These are phyloP conservation scores for Synodontis membranacea DNA, from an alignment of 2,113 vertebrate species.

Conservation along the genomic window DNA sequence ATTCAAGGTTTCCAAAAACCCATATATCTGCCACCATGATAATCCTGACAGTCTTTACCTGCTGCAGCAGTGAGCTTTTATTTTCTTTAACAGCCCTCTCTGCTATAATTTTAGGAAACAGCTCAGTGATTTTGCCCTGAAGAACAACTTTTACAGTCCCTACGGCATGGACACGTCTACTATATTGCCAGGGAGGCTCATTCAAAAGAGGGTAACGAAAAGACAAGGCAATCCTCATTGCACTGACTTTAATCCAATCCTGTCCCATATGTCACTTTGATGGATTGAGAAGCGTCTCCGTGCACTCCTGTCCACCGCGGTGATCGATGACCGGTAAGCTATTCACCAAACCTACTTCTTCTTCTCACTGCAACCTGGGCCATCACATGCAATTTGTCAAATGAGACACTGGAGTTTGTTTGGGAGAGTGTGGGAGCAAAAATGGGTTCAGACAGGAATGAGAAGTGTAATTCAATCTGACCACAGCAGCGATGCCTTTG, in stretches of 20 bases:
- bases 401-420: conserved; percentile 41
- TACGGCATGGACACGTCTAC: not conserved
- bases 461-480: conserved; percentile 44
- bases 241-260: conserved; percentile 12
- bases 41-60: conserved; percentile 25
- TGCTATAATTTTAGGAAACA: conserved; percentile 25
- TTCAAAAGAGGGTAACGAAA: conserved; percentile 24
- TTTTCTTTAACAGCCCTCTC: not conserved
- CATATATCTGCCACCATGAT: conserved; percentile 32
- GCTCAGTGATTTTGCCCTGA: conserved; percentile 5
- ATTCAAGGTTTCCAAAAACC: conserved; percentile 23
- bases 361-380: conserved; percentile 35
- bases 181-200: conserved; percentile 12
- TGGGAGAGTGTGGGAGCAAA: conserved; percentile 38
- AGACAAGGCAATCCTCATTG: conserved; percentile 14
- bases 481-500: conserved; percentile 33
- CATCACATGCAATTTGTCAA: conserved; percentile 49
- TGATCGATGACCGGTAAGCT: conserved; percentile 35
- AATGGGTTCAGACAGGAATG: conserved; percentile 46
- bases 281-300: conserved; percentile 35
- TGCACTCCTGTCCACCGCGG: conserved; percentile 29
- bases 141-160: not conserved
- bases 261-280: conserved; percentile 37
- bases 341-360: conserved; percentile 44
- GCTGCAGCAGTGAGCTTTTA: not conserved